Evolutionary conservation across 2,888 invertebrate genomes (phyloP).

Genomic region (Chaitophorus viminalis): DNA sequence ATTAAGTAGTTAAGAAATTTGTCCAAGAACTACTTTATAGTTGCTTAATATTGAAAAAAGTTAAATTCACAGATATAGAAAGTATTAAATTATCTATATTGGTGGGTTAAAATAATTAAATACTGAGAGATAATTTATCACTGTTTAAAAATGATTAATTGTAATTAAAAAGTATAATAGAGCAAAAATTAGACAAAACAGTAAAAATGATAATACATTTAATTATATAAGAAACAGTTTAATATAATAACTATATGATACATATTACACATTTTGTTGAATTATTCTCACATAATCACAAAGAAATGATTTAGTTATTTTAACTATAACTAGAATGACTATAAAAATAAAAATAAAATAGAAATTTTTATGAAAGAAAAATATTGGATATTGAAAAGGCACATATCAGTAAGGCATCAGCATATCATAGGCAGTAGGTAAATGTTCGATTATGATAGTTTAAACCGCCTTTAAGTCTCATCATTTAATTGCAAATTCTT

Average conservation of each 20-base stretch:
- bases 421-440: too few species aligned
- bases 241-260: not conserved
- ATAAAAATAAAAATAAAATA: not conserved
- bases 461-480: not conserved
- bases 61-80: too few species aligned
- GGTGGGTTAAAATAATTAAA: too few species aligned
- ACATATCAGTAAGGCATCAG: too few species aligned
- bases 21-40: too few species aligned
- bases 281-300: slow-evolving; percentile 5
- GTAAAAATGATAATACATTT: not conserved
- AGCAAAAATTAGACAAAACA: too few species aligned
- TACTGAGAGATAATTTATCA: too few species aligned
- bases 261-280: not conserved
- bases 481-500: slow-evolving; percentile 33
- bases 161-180: too few species aligned
- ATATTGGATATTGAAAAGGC: not conserved
- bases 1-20: too few species aligned
- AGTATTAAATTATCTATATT: too few species aligned
- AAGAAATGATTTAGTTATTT: not conserved
- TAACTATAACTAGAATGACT: not conserved
- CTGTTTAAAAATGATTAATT: too few species aligned
- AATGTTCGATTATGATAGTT: not conserved
- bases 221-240: not conserved
- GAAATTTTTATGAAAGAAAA: not conserved
- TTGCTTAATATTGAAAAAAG: too few species aligned